phyloP scores from a whole-genome alignment of 2,113 vertebrate genomes.

The Charadrius vociferus region DNA sequence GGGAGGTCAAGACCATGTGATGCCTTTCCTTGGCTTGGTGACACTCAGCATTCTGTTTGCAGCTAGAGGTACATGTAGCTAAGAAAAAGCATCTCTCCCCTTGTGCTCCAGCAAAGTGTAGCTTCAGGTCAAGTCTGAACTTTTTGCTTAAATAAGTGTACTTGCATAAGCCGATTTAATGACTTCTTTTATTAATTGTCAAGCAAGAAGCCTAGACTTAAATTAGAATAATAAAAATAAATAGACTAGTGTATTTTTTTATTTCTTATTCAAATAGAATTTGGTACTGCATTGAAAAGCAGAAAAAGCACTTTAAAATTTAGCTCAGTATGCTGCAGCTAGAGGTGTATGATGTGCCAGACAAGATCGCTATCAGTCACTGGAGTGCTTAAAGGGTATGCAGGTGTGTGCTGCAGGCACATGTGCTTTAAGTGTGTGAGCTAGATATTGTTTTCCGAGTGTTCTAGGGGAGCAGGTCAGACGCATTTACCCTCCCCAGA shows the following conservation, averaged over 20 bases:
- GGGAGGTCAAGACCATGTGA: background rate
- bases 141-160: background rate
- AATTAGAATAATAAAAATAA: background rate
- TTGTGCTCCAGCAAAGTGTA: background rate
- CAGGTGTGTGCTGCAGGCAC: background rate
- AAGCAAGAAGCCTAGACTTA: background rate
- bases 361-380: accelerated
- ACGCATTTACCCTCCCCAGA: background rate
- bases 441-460: background rate
- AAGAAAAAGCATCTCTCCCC: background rate
- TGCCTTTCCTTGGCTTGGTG: background rate
- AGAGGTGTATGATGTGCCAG: background rate
- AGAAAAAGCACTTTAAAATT: background rate
- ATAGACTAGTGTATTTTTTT: background rate
- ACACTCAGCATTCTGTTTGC: background rate
- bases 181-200: background rate
- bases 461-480: background rate
- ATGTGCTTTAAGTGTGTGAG: background rate
- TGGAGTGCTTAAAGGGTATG: background rate
- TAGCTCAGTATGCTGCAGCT: background rate
- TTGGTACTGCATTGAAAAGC: background rate
- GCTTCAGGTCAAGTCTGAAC: background rate
- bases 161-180: background rate
- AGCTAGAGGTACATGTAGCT: accelerated
- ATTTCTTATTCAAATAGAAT: background rate